Percentiles rank a stretch among this genome's conserved stretches.
phyloP scores from a whole-genome alignment of 2,113 vertebrate genomes.

The Spheniscus mendiculus region DNA sequence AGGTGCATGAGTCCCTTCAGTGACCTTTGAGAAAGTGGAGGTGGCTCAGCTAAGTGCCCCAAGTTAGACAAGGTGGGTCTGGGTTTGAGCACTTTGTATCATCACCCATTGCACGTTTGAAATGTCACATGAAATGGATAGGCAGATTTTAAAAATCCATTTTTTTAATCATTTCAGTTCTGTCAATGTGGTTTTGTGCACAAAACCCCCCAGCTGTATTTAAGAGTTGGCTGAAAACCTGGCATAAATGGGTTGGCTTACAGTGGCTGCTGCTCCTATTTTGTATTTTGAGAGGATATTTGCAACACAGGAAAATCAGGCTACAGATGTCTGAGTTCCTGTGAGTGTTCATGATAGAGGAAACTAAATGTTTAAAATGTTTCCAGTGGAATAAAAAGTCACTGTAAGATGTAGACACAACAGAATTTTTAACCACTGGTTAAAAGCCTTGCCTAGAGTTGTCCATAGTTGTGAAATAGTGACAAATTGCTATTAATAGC shows the following conservation, averaged over 20 bases:
- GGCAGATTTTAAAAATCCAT: neutral
- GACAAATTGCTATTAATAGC: neutral
- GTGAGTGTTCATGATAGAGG: neutral
- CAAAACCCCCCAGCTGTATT: rapidly evolving
- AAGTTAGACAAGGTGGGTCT: neutral
- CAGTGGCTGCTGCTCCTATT: neutral
- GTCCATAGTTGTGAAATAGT: neutral
- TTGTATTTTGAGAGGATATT: neutral
- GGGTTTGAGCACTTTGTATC: neutral
- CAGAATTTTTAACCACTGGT: neutral
- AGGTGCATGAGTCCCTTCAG: neutral
- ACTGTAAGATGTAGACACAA: neutral
- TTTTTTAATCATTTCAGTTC: neutral
- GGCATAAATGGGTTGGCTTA: neutral
- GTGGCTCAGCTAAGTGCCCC: neutral
- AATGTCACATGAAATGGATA: neutral
- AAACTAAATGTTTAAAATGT: neutral
- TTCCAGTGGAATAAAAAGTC: neutral
- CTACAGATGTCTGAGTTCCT: neutral
- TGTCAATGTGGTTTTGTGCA: neutral
- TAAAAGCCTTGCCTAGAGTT: neutral
- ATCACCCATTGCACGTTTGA: neutral
- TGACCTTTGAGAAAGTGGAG: neutral
- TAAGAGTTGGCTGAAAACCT: neutral
- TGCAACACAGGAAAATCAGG: neutral